Evolutionary conservation across 2,113 vertebrate species (phyloP), one percentile per base, ranked within the genome.

Genomic region (Zingel zingel): DNA sequence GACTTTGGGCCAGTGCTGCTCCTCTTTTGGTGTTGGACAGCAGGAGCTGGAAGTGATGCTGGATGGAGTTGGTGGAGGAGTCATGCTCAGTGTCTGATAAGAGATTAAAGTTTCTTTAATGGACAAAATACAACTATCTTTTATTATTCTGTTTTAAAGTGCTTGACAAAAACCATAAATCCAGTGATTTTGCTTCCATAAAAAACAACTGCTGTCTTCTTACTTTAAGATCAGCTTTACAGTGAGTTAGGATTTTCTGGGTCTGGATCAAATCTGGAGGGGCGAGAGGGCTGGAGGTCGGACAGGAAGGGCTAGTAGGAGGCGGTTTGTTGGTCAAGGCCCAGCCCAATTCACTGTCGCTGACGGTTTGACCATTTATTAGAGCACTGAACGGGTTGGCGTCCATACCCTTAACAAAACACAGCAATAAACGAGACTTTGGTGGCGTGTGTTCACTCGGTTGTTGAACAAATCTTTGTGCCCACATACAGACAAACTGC

Each of bases 191-290:
- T 39, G 1, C 21, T 6, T 51, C 3, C 12, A 33, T 8, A 27
- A 45, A 43, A 69, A 64, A 1, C 9, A 54, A 54, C 67, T 9
- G 0, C 48, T 33, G 18, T n/a, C 8, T 50, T 62, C 86, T 85
- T 50, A 93, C 91, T 12, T 59, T 23, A 30, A 47, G 36, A 16
- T 81, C 48, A 33, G n/a, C 23, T 67, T n/a, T 8, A 54, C 27
- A 61, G 51, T 1, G 45, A 21, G 57, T 18, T 15, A 51, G 57
- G 25, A 13, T 47, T 4, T 12, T 72, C 45, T 54, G 21, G n/a
- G 70, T 30, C 80, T 77, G 81, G 64, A 82, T 81, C 57, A 85
- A 13, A 70, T 86, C 81, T 73, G 79, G 77, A 51, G 61, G 73
- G 3, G n/a, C 9, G 0, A 51, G 19, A 47, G 65, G 25, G 51